Evolutionary conservation across 2,888 invertebrate species (phyloP).

Genomic region (Embidobia sp.): DNA sequence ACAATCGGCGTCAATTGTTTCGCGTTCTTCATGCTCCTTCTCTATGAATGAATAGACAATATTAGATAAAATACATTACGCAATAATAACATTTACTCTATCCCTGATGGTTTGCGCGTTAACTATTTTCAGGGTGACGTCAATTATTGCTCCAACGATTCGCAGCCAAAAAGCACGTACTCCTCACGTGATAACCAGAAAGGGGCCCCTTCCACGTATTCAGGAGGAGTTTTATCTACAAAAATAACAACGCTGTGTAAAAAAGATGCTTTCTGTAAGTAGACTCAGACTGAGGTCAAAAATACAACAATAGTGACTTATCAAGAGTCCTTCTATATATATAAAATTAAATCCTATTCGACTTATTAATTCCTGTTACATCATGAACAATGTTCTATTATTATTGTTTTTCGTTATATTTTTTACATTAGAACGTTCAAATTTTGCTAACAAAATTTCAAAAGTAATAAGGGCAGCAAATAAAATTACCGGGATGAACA

Average conservation of each 20-base stretch:
- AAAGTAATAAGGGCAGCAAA: too few relatives aligned
- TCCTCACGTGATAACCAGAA: conserved; percentile 81
- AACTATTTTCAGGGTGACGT: conserved; percentile 7
- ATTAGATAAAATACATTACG: conserved; percentile 76
- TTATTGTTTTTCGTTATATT: too few relatives aligned
- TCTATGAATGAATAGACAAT: conserved; percentile 72
- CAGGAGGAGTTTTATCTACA: conserved; percentile 78
- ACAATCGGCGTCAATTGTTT: conserved; percentile 35
- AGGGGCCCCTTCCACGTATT: conserved; percentile 79
- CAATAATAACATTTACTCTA: conserved; percentile 74
- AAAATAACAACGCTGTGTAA: too few relatives aligned
- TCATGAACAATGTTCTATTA: too few relatives aligned
- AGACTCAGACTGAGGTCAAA: too few relatives aligned
- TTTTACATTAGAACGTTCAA: too few relatives aligned
- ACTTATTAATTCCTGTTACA: too few relatives aligned
- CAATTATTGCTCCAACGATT: conserved; percentile 75
- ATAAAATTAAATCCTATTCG: too few relatives aligned
- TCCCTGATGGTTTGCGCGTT: conserved; percentile 64
- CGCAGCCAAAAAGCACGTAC: conserved; percentile 80
- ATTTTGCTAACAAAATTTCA: too few relatives aligned
- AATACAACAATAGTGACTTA: too few relatives aligned
- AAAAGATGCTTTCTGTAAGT: too few relatives aligned
- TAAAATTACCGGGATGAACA: conserved; percentile 77
- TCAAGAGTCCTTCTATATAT: too few relatives aligned
- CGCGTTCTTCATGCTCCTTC: conserved; percentile 8